Evolutionary conservation across 2,113 vertebrate species (phyloP).

Genomic region (Benitochromis conjunctus): DNA sequence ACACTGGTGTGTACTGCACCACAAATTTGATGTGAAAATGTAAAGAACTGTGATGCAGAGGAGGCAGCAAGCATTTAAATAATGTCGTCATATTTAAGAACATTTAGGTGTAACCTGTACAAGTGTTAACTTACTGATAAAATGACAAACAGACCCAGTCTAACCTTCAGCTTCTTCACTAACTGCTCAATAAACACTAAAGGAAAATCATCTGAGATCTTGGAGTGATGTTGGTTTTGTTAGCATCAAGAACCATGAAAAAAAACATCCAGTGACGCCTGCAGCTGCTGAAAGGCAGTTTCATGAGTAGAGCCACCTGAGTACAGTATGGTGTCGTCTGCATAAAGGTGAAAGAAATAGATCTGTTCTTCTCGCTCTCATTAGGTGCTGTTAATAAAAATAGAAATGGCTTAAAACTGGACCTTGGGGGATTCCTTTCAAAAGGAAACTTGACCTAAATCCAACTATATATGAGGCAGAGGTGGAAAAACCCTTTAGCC

Average conservation of each 20-base stretch:
- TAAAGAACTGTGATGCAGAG: neutral
- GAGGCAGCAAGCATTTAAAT: neutral
- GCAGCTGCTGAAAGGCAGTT: neutral
- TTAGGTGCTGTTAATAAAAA: neutral
- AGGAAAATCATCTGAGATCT: neutral
- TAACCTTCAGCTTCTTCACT: neutral
- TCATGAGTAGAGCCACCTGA: neutral
- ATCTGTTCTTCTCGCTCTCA: neutral
- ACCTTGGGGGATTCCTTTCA: neutral
- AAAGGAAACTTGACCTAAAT: neutral
- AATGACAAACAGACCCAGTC: neutral
- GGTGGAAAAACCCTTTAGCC: neutral
- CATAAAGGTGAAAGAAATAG: neutral
- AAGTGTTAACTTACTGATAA: neutral
- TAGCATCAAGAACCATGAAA: neutral
- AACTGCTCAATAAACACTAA: neutral
- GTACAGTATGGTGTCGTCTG: neutral
- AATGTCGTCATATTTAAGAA: neutral
- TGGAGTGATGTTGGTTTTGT: too few relatives aligned
- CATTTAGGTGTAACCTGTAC: neutral
- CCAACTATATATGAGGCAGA: neutral
- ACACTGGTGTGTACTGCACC: neutral
- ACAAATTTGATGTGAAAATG: neutral
- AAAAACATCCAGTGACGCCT: neutral
- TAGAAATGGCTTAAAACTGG: neutral